These are phyloP conservation scores for Octodon degus DNA, from an alignment of 2,113 vertebrate genomes.

Conservation along the genomic window DNA sequence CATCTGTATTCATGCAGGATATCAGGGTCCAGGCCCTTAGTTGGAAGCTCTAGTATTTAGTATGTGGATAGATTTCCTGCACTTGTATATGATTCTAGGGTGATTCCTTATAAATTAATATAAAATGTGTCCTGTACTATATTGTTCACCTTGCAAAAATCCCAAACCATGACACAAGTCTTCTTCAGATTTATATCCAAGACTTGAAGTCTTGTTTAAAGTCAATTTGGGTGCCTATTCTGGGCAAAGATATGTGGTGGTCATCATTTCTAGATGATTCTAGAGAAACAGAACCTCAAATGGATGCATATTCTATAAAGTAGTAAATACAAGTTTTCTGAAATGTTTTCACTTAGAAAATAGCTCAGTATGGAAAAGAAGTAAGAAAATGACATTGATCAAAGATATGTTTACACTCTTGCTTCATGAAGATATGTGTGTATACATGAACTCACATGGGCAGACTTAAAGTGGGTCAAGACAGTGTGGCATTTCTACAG, in stretches of 20 bases:
- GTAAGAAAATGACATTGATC: background rate
- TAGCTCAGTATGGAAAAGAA: background rate
- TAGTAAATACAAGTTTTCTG: background rate
- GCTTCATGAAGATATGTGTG: background rate
- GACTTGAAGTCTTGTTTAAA: background rate
- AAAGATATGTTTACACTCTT: background rate
- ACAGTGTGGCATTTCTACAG: background rate
- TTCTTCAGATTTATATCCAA: background rate
- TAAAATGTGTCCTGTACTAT: no score
- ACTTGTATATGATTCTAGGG: no score
- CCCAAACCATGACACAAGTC: background rate
- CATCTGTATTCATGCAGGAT: no score
- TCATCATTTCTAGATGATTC: background rate
- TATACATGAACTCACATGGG: background rate
- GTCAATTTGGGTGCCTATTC: background rate
- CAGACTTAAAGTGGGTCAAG: background rate
- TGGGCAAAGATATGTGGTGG: background rate
- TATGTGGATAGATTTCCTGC: no score
- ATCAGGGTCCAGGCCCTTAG: no score
- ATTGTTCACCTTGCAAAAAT: no score
- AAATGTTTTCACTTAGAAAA: conserved; percentile 1
- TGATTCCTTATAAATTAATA: no score
- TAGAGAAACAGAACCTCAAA: background rate
- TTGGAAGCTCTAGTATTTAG: no score
- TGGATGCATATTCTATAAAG: background rate